Evolutionary conservation across 35 echinoderm and acorn worm genomes (phyloP).

Genomic region (Stichopus chloronotus): DNA sequence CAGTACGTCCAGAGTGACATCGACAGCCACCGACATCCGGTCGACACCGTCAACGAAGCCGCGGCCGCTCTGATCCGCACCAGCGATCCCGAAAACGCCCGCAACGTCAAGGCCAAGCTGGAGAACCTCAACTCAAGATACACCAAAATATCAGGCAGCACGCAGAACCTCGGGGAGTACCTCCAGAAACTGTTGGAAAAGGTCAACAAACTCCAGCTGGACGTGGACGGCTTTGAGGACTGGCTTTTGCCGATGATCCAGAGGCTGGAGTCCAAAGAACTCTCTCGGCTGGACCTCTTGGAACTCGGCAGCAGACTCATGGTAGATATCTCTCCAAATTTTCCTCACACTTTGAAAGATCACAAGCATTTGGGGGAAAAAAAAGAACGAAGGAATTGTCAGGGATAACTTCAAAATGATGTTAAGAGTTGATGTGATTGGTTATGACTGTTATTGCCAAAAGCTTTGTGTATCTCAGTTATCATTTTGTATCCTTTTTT

Average conservation of each 20-base stretch:
- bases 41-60: constrained; percentile 82
- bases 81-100: constrained; percentile 80
- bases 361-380: too few species aligned
- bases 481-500: background rate
- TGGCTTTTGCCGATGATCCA: constrained; percentile 95
- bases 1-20: constrained; percentile 93
- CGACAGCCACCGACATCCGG: constrained; percentile 85
- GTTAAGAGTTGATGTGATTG: too few species aligned
- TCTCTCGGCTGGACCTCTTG: constrained; percentile 82
- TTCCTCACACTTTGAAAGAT: background rate
- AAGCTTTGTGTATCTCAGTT: too few species aligned
- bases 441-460: too few species aligned
- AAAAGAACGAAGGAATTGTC: too few species aligned
- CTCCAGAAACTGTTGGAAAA: constrained; percentile 80
- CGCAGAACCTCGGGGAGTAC: constrained; percentile 81
- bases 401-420: too few species aligned
- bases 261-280: constrained; percentile 81
- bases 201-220: constrained; percentile 78
- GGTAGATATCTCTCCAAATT: constrained; percentile 61
- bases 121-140: constrained; percentile 81
- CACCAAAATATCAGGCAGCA: constrained; percentile 65
- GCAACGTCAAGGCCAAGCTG: constrained; percentile 73
- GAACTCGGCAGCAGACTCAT: constrained; percentile 87
- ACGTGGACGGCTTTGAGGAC: constrained; percentile 91
- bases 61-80: constrained; percentile 76